Base-by-base conservation (phyloP, 2,888 invertebrate genomes). In the Spicauda simplicius region DNA sequence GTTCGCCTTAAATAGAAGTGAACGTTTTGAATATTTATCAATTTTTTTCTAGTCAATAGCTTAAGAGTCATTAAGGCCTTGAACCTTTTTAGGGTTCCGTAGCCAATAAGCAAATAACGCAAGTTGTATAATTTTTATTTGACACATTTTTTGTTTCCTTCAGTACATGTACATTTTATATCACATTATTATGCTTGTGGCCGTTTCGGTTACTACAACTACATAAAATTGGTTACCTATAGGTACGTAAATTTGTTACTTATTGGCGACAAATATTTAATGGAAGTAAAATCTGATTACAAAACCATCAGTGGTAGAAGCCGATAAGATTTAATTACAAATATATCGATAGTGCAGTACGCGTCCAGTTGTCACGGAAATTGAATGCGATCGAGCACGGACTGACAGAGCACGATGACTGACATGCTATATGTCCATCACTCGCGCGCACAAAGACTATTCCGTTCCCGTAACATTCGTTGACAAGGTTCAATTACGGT, bases 321-420 rank as follows among this genome's bases (percentile, higher is more conserved):
- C n/a, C 12, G n/a, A 45, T 45, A n/a, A 6, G 45, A 45, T 45
- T 45, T 45, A 14, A 45, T n/a, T 45, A n/a, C 45, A 45, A 37
- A 45, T 45, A 45, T 45, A 45, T 45, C n/a, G 45, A 45, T n/a
- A 45, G 45, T 45, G 45, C 45, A n/a, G 45, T 45, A n/a, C 45
- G 80, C 80, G 76, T 30, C 72, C 64, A 64, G 53, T 30, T 48
- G 68, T 69, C 74, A 76, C 87, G 89, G 87, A 88, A 89, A 89
- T 89, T 88, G 87, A 87, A 88, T 85, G 77, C 80, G 86, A 83
- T 85, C 75, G 80, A 77, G 77, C 50, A 57, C 60, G 68, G 71
- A 71, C 71, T 63, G 50, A 59, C 69, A 68, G 58, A 55, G 71
- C 68, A 59, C 50, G 63, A 25, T 70, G 74, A 73, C 70, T 73